Percentiles rank a stretch among this genome's conserved stretches.
These are phyloP conservation scores for Theocolax elegans DNA, from an alignment of 1,140 invertebrate species.

Conservation along the genomic window DNA sequence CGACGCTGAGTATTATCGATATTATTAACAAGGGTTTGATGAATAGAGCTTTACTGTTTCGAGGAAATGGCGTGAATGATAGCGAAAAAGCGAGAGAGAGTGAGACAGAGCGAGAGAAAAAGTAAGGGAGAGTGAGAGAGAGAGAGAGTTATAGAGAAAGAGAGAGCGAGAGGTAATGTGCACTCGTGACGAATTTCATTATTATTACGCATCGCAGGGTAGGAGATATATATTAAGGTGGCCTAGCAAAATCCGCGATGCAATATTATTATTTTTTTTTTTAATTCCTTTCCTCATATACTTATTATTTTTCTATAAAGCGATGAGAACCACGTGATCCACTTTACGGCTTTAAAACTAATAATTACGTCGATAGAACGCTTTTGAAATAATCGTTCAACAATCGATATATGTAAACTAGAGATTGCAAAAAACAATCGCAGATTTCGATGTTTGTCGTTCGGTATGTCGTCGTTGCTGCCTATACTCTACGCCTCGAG, in stretches of 20 bases:
- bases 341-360: slow-evolving; percentile 12
- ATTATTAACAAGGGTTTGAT: too few relatives aligned
- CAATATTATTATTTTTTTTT: too few relatives aligned
- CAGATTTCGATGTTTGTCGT: slow-evolving; percentile 26
- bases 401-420: slow-evolving; percentile 16
- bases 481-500: background rate
- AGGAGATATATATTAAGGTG: background rate
- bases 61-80: background rate
- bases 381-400: slow-evolving; percentile 11
- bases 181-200: slow-evolving; percentile 4
- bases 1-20: too few relatives aligned
- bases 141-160: background rate
- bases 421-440: slow-evolving; percentile 14
- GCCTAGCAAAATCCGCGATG: slow-evolving; percentile 16
- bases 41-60: slow-evolving; percentile 25
- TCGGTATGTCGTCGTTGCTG: background rate
- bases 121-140: slow-evolving; percentile 10
- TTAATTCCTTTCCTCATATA: too few relatives aligned
- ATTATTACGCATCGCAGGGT: too few relatives aligned
- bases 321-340: background rate
- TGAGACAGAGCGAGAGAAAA: slow-evolving; percentile 10
- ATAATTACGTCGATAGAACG: background rate
- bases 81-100: slow-evolving; percentile 13
- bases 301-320: too few relatives aligned
- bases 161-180: slow-evolving; percentile 16